phyloP scores from a whole-genome alignment of 2,797 vertebrate species.

The Sphenopsis melanotis region DNA sequence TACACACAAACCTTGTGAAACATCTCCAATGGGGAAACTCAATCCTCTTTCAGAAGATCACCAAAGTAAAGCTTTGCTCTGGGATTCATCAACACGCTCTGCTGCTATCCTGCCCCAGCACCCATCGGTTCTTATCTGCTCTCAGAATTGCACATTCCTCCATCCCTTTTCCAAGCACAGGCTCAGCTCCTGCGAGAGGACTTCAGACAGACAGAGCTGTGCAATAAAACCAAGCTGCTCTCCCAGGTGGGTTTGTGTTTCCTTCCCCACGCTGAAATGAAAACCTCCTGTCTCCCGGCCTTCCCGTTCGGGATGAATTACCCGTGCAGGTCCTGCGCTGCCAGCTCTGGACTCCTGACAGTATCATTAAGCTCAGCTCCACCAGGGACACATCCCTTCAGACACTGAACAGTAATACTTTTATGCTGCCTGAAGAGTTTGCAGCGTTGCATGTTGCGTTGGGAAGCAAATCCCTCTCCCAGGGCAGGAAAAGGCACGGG shows the following conservation, averaged over 20 bases:
- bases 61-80: not conserved
- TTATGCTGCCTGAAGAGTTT: constrained; percentile 46
- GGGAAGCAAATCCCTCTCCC: not conserved
- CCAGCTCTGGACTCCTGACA: constrained; percentile 18
- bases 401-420: constrained; percentile 42
- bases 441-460: not conserved
- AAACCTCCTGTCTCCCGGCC: constrained; percentile 27
- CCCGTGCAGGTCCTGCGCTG: not conserved
- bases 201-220: not conserved
- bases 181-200: not conserved
- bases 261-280: constrained; percentile 26
- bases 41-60: not conserved
- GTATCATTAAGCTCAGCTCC: constrained; percentile 25
- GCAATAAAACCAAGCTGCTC: constrained; percentile 35
- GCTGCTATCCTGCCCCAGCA: not conserved
- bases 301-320: constrained; percentile 44
- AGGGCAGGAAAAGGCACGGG: not conserved
- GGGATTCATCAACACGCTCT: not conserved
- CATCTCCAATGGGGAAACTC: not conserved
- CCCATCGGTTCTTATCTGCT: not conserved
- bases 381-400: constrained; percentile 34
- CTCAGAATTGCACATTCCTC: not conserved
- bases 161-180: not conserved
- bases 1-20: not conserved
- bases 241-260: constrained; percentile 38